phyloP scores from a whole-genome alignment of 2,888 invertebrate genomes.

The Lasioglossum vierecki region DNA sequence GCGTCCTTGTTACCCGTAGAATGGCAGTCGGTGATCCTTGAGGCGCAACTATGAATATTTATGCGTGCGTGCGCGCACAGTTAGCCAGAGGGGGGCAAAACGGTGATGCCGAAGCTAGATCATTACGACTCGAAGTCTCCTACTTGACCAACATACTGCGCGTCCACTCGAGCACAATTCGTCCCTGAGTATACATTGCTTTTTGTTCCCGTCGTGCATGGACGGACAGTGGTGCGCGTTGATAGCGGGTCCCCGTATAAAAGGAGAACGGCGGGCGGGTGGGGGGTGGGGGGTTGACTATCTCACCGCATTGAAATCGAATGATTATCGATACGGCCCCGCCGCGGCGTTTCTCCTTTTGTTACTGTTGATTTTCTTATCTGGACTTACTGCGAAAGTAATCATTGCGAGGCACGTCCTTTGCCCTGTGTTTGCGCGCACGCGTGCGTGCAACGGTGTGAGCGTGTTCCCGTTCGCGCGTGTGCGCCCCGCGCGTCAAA shows the following conservation, averaged over 20 bases:
- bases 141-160: constrained; percentile 61
- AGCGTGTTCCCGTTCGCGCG: constrained; percentile 40
- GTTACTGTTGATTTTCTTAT: constrained; percentile 62
- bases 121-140: constrained; percentile 57
- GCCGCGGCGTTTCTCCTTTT: constrained; percentile 50
- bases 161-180: constrained; percentile 63
- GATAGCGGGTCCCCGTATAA: constrained; percentile 52
- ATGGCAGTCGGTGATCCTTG: constrained; percentile 42
- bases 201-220: constrained; percentile 69
- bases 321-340: constrained; percentile 62
- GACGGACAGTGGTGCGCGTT: constrained; percentile 56
- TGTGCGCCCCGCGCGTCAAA: constrained; percentile 47
- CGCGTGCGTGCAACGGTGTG: constrained; percentile 12
- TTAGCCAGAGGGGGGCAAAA: constrained; percentile 1
- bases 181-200: constrained; percentile 63
- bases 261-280: constrained; percentile 26
- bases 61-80: constrained; percentile 25
- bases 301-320: constrained; percentile 66
- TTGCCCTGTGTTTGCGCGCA: constrained; percentile 31
- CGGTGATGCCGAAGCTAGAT: constrained; percentile 41
- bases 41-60: constrained; percentile 59
- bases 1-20: constrained; percentile 45
- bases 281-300: constrained; percentile 33
- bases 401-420: constrained; percentile 55
- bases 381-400: constrained; percentile 63